Base-by-base conservation (phyloP, 2,888 invertebrate genomes). In the Nineta flava region DNA sequence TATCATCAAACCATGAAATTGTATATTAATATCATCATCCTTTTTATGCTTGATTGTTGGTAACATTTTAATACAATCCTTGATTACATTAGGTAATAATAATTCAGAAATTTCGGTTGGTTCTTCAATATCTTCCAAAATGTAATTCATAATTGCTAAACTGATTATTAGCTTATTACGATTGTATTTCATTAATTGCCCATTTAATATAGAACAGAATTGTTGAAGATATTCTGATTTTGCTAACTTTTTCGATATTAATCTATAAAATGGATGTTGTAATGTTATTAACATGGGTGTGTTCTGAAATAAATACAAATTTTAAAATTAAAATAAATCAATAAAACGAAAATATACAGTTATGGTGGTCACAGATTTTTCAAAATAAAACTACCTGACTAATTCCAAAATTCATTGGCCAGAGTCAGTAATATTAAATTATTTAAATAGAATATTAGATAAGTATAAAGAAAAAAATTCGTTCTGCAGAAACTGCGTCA, bases 261-360 rank as follows among this genome's bases (percentile, higher is more conserved):
- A 63, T 55, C 77, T 74, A 61, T 77, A 81, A 42, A 81, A 69
- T 17, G 84, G 83, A 64, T 84, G 83, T 51, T 71, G 70, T 15
- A 73, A 64, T 21, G 73, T 70, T 55, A 71, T 67, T 55, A 75
- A 69, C 59, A 76, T 74, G 45, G 77, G 74, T 46, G 77, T 72
- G 54, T 72, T 68, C 81, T 80, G 63, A 51, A 74, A 57, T 53
- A 53, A 40, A 17, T 15, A 40, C 13, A 38, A 15, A 50, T 49
- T 10, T 32, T 50, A 57, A 53, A n/a, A n/a, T n/a, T n/a, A n/a
- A n/a, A n/a, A n/a, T n/a, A n/a, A n/a, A 1, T n/a, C n/a, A n/a
- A n/a, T n/a, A n/a, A n/a, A n/a, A n/a, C n/a, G n/a, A n/a, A n/a
- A n/a, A n/a, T n/a, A n/a, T n/a, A n/a, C n/a, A n/a, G n/a, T n/a